Conservation (phyloP, 2,888 invertebrate species). For the Watsonalla cultraria region DNA sequence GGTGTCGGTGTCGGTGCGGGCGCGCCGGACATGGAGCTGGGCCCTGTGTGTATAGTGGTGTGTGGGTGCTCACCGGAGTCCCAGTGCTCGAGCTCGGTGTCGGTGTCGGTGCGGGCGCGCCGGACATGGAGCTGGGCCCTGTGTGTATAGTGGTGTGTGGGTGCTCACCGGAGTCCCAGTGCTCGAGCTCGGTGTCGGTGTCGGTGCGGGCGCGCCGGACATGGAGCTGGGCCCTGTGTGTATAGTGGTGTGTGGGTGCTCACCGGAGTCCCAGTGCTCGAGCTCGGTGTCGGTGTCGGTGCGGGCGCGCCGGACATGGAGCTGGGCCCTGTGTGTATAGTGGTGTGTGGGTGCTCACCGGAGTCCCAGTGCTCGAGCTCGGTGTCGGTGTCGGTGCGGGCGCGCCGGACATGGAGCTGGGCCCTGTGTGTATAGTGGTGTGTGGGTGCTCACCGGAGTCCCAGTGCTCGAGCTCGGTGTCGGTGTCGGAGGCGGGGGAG, state of each 20-base stretch:
- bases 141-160: slow-evolving; percentile 14
- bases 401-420: slow-evolving; percentile 52
- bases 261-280: slow-evolving; percentile 88
- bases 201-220: slow-evolving; percentile 54
- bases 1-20: not conserved
- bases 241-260: slow-evolving; percentile 45
- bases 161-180: slow-evolving; percentile 88
- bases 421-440: slow-evolving; percentile 60
- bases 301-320: slow-evolving; percentile 55
- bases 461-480: slow-evolving; percentile 79
- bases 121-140: too few species aligned
- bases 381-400: slow-evolving; percentile 57
- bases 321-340: slow-evolving; percentile 66
- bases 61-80: slow-evolving; percentile 26
- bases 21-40: not conserved
- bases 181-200: slow-evolving; percentile 65
- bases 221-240: slow-evolving; percentile 73
- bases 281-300: slow-evolving; percentile 55
- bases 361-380: slow-evolving; percentile 84
- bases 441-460: slow-evolving; percentile 83
- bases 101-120: slow-evolving; percentile 53
- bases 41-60: not conserved
- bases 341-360: slow-evolving; percentile 76
- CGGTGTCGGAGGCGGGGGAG: slow-evolving; percentile 56
- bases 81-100: slow-evolving; percentile 79